phyloP scores from a whole-genome alignment of 2,888 invertebrate genomes.

The Andrena fulva region DNA sequence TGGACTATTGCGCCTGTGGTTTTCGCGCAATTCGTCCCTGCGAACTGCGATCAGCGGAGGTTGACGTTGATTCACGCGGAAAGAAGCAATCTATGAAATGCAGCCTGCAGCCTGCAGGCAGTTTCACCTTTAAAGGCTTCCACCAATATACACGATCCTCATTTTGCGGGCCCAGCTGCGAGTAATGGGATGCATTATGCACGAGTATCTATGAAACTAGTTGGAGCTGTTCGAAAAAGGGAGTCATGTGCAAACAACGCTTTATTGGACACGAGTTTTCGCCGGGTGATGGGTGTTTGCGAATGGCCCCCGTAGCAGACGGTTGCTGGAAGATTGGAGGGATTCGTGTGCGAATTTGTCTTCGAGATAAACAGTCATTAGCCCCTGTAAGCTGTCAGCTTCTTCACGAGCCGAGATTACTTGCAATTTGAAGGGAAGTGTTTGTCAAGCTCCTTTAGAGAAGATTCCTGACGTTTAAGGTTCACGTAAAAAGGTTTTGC shows the following conservation, averaged over 20 bases:
- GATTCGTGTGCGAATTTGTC: too few species aligned
- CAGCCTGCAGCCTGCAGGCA: background rate
- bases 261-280: background rate
- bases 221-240: background rate
- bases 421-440: too few species aligned
- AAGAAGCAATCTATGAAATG: conserved; percentile 8
- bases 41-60: background rate
- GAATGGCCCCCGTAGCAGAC: too few species aligned
- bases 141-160: background rate
- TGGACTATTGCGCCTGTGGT: background rate
- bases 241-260: background rate
- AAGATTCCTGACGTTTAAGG: too few species aligned
- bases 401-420: too few species aligned
- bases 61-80: conserved; percentile 8
- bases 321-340: too few species aligned
- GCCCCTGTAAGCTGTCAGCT: too few species aligned
- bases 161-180: background rate
- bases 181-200: conserved; percentile 5
- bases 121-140: background rate
- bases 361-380: too few species aligned
- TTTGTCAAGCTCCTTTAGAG: too few species aligned
- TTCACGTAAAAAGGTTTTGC: too few species aligned
- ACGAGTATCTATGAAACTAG: background rate
- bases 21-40: background rate
- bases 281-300: too few species aligned